These are phyloP conservation scores for Acrobasis repandana DNA, from an alignment of 2,888 invertebrate species.

Conservation along the genomic window DNA sequence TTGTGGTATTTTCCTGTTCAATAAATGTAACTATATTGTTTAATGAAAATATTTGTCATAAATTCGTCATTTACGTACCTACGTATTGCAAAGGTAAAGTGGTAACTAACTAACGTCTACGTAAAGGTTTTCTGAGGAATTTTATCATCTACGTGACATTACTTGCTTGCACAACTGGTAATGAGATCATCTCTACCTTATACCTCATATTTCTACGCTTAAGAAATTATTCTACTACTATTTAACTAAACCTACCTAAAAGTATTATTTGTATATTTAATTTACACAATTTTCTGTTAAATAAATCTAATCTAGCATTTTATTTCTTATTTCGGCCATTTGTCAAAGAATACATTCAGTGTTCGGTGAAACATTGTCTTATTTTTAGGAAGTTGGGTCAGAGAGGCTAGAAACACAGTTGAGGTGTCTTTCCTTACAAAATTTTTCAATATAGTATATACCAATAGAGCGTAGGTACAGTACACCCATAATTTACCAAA, in stretches of 20 bases:
- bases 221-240: not conserved
- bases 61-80: not conserved
- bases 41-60: conserved; percentile 1
- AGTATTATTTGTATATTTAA: no score
- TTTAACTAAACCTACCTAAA: not conserved
- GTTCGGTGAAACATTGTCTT: no score
- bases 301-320: no score
- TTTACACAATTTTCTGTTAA: no score
- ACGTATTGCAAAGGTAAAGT: not conserved
- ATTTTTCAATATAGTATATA: no score
- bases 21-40: not conserved
- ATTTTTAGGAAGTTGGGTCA: no score
- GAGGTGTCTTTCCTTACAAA: no score
- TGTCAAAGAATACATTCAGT: no score
- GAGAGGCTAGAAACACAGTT: no score
- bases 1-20: not conserved
- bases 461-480: no score
- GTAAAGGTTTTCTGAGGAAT: not conserved
- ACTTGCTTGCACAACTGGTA: conserved; percentile 1
- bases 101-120: not conserved
- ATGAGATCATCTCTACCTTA: not conserved
- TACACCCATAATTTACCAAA: no score
- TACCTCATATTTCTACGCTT: not conserved
- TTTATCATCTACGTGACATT: not conserved
- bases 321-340: no score